Base-by-base conservation (phyloP, 2,113 vertebrate species). In the Prunella fulvescens region DNA sequence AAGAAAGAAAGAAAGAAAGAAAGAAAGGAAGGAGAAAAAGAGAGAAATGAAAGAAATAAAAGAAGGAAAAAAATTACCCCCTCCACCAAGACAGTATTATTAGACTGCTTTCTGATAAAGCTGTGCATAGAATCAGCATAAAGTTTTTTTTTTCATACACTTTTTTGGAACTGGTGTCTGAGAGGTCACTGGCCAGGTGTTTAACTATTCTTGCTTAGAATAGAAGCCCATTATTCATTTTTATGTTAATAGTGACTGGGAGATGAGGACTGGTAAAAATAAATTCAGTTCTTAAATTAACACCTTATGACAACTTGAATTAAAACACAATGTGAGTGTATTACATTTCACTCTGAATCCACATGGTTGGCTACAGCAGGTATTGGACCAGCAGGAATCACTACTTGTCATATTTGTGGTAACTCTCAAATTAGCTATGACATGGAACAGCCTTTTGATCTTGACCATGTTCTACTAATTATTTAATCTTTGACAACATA, bases 391-490 rank as follows among this genome's bases (percentile, higher is more conserved):
- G 80, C 82, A 37, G 94, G 91, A 95, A 81, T 92, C 80, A 73
- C 80, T 79, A 26, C 47, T 44, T 94, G 78, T 95, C 94, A 83
- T 94, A 90, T 86, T 94, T 94, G 81, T 90, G 92, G 92, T 82
- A 92, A 88, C 70, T 93, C 93, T 92, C 80, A 97, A 97, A 98
- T 97, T 97, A 96, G 62, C 91, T 96, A 66, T 96, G 95, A 97
- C 94, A 93, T 45, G 84, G 79, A 84, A 67, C 57, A 88, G 78
- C 66, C 83, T 96, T 98, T 98, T 98, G 97, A 98, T 98, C 97
- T 95, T 97, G 90, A 95, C 92, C 90, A 70, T 90, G 88, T 97
- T 97, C 94, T 97, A 83, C 95, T 98, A 97, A 97, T 98, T 97
- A 96, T 97, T 98, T 98, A 96, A 97, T 97, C 92, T 96, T 50